phyloP scores from a whole-genome alignment of 2,888 invertebrate species.

The Harpalus rubripes region DNA sequence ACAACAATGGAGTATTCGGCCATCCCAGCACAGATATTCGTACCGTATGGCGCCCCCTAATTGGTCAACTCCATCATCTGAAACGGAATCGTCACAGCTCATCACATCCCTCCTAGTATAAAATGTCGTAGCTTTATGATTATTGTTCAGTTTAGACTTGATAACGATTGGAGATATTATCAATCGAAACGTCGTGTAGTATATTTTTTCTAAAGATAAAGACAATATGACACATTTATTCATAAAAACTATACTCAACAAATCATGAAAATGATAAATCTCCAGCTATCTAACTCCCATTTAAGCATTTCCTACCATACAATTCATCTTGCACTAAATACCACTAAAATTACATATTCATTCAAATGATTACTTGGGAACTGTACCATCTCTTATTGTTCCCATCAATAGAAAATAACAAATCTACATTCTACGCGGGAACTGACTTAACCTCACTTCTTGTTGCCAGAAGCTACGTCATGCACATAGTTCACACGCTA shows the following conservation, averaged over 20 bases:
- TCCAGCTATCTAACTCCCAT: not conserved
- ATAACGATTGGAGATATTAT: too few species aligned
- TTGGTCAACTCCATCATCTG: too few species aligned
- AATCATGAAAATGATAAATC: not conserved
- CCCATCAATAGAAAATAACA: constrained; percentile 17
- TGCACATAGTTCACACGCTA: constrained; percentile 34
- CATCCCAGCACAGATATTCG: too few species aligned
- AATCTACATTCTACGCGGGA: not conserved
- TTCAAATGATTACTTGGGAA: constrained; percentile 21
- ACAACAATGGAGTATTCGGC: too few species aligned
- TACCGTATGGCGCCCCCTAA: too few species aligned
- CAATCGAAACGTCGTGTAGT: too few species aligned
- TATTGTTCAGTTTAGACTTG: too few species aligned
- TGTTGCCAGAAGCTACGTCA: constrained; percentile 22
- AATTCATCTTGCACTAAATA: constrained; percentile 39
- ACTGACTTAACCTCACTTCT: constrained; percentile 38
- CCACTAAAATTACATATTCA: constrained; percentile 44
- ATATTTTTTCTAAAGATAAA: too few species aligned
- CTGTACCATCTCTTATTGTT: constrained; percentile 39
- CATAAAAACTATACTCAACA: not conserved
- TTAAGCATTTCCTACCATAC: not conserved
- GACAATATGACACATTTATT: not conserved
- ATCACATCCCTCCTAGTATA: too few species aligned
- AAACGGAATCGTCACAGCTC: too few species aligned
- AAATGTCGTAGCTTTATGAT: too few species aligned